These are phyloP conservation scores for Meteorus sp. DNA, from an alignment of 1,140 invertebrate genomes.

Conservation along the genomic window DNA sequence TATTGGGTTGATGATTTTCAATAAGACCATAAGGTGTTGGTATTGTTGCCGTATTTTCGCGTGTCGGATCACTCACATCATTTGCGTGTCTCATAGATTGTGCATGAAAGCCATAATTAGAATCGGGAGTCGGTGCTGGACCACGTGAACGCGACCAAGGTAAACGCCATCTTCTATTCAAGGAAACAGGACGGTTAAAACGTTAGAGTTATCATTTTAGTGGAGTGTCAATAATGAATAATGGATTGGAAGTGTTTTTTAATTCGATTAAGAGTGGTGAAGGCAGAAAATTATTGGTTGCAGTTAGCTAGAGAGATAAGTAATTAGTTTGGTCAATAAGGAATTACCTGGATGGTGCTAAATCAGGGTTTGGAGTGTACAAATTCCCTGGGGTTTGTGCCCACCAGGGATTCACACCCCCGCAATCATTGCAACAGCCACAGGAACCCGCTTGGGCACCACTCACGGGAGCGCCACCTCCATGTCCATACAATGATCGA, in stretches of 20 bases:
- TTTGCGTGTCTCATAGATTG: slow-evolving; percentile 46
- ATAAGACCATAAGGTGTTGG: slow-evolving; percentile 48
- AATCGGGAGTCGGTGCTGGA: slow-evolving; percentile 63
- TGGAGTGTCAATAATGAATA: slow-evolving; percentile 2
- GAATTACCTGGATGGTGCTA: slow-evolving; percentile 52
- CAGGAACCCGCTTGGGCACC: slow-evolving; percentile 62
- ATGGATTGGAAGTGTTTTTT: neutral
- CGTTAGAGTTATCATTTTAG: slow-evolving; percentile 16
- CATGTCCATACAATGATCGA: slow-evolving; percentile 72
- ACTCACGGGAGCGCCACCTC: slow-evolving; percentile 54
- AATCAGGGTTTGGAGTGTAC: slow-evolving; percentile 77
- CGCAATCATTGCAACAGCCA: slow-evolving; percentile 74
- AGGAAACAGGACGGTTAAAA: slow-evolving; percentile 3
- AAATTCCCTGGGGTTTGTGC: slow-evolving; percentile 68
- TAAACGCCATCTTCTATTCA: slow-evolving; percentile 51
- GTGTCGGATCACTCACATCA: slow-evolving; percentile 39
- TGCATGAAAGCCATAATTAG: slow-evolving; percentile 68
- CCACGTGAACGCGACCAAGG: slow-evolving; percentile 55
- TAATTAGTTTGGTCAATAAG: slow-evolving; percentile 5
- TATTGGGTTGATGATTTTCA: slow-evolving; percentile 46
- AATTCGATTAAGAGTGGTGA: too few relatives aligned
- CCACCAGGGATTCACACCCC: slow-evolving; percentile 61
- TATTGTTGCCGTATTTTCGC: slow-evolving; percentile 39
- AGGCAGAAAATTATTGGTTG: too few relatives aligned
- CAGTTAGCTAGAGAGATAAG: slow-evolving; percentile 2